Base-by-base conservation (phyloP, 2,113 vertebrate species). In the Pterocles orientalis region DNA sequence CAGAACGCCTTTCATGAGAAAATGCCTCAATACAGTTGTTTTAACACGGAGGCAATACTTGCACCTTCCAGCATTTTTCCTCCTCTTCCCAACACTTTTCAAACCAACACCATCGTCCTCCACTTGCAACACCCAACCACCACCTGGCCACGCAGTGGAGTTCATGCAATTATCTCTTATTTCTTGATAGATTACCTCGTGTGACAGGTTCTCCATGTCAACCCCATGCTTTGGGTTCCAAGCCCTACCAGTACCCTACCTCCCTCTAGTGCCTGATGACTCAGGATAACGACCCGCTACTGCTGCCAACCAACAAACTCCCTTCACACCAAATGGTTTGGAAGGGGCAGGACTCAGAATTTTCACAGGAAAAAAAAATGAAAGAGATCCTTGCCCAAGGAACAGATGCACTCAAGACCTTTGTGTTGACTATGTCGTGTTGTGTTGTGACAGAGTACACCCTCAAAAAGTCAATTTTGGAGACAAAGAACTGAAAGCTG, bases 181-280 rank as follows among this genome's bases (percentile, higher is more conserved):
- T 93, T 77, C 56, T 36, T 9, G 15, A 20, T 3, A 43, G 68
- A 14, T 41, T 41, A 41, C 41, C 41, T 1, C 17, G 43, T 0
- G 12, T 1, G 57, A 31, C 0, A 45, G 57, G 57, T 60, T 58
- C 53, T 3, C 70, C 68, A 21, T 0, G 24, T 26, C 7, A 48
- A 48, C 21, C 17, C 41, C 69, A 6, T 2, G 5, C 43, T 48
- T 47, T 24, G 61, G 33, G 28, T 75, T 84, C 41, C 61, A 41
- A 61, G 25, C 70, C 60, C 61, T 26, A 47, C 7, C 50, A 62
- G 53, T 19, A 28, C 58, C 12, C 6, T 4, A 71, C 26, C 71
- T 62, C 77, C 82, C 66, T 69, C 82, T 78, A 77, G 71, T 21
- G 53, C 18, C 82, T 47, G 43, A 33, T 39, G 0, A n/a, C 58